These are phyloP conservation scores for Andrena fulva DNA, from an alignment of 2,888 invertebrate genomes.

Conservation along the genomic window DNA sequence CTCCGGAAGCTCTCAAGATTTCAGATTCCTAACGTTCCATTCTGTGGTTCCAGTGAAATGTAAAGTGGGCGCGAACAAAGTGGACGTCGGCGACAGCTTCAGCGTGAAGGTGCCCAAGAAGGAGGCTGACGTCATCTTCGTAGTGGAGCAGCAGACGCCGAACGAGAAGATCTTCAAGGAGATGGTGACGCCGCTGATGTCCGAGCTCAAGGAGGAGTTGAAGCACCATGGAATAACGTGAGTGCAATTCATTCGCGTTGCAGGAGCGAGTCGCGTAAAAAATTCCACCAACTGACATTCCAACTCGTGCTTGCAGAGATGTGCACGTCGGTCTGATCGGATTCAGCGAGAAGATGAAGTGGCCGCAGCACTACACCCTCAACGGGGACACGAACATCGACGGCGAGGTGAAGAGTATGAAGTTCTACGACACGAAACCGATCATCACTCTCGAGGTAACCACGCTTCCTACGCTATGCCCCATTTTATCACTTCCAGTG, in stretches of 20 bases:
- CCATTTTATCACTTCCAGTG: no score
- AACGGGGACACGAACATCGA: conserved; percentile 86
- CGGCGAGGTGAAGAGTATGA: conserved; percentile 85
- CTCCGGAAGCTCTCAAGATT: neutral
- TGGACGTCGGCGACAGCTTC: conserved; percentile 88
- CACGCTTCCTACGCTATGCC: neutral
- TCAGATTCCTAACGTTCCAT: neutral
- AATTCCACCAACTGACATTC: neutral
- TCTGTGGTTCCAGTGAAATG: conserved; percentile 83
- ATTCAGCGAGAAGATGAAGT: conserved; percentile 86
- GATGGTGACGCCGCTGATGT: conserved; percentile 87
- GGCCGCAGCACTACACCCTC: conserved; percentile 87
- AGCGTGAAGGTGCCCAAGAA: conserved; percentile 89
- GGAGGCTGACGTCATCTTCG: conserved; percentile 92
- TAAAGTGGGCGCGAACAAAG: conserved; percentile 83
- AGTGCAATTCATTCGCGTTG: conserved; percentile 73
- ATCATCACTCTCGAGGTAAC: conserved; percentile 74
- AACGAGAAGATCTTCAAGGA: conserved; percentile 89
- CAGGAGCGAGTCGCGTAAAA: no score
- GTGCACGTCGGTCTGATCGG: conserved; percentile 87
- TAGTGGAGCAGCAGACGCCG: conserved; percentile 89
- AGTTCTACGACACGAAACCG: conserved; percentile 79
- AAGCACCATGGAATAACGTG: conserved; percentile 88
- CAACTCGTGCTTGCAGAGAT: conserved; percentile 84
- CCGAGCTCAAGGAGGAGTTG: conserved; percentile 87